Evolutionary conservation across 2,113 vertebrate species (phyloP).

Genomic region (Pardalotus punctatus): DNA sequence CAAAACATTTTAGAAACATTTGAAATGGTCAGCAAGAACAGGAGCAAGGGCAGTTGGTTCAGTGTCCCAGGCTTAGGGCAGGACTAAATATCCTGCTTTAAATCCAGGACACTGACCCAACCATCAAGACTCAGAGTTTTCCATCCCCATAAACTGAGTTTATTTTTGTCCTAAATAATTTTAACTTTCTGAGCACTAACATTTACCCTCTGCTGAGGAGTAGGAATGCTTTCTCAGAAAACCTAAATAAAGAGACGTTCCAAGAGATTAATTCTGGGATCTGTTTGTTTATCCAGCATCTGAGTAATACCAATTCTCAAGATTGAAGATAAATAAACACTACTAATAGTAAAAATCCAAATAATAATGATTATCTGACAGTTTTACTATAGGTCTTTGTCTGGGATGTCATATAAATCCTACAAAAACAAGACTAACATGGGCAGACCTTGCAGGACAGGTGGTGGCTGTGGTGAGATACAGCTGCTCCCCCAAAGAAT

Average conservation of each 20-base stretch:
- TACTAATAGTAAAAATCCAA: constrained; percentile 13
- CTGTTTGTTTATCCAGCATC: neutral
- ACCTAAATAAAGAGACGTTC: constrained; percentile 23
- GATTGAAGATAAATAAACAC: constrained; percentile 21
- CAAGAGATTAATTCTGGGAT: constrained; percentile 8
- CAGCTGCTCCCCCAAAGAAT: neutral
- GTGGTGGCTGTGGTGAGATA: neutral
- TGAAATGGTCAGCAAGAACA: neutral
- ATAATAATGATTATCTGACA: constrained; percentile 1
- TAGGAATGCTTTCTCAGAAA: constrained; percentile 15
- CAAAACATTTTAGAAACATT: neutral
- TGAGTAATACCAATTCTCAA: constrained; percentile 2
- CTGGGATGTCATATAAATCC: neutral
- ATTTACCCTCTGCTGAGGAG: constrained; percentile 21
- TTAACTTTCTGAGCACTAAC: constrained; percentile 21
- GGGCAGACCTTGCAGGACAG: neutral
- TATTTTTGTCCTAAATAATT: constrained; percentile 47
- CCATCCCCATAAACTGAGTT: neutral
- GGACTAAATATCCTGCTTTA: neutral
- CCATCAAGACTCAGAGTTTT: neutral
- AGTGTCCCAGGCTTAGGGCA: neutral
- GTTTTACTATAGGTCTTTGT: neutral
- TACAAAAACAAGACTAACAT: neutral
- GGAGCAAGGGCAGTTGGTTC: neutral
- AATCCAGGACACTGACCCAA: neutral